A percentile compares a stretch with the other conserved stretches of the same genome.
Conservation (phyloP, 1,140 invertebrate genomes). For the Latrodectus geometricus region DNA sequence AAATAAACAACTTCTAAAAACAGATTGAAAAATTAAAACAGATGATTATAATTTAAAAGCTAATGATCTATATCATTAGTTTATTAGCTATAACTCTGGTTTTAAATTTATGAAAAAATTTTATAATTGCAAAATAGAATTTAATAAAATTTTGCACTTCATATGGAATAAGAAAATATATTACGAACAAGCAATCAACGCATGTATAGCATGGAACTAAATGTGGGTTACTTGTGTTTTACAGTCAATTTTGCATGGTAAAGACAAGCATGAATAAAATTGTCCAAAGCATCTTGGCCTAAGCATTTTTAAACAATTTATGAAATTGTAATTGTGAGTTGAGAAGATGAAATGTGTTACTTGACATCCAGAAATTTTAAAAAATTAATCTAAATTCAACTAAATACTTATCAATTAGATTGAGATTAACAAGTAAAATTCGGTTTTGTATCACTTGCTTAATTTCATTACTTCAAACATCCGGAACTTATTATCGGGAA, state of each 20-base stretch:
- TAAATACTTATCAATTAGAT: background rate
- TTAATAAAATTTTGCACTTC: background rate
- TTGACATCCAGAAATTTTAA: no score
- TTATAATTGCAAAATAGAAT: background rate
- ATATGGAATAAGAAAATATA: background rate
- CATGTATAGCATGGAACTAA: conserved; percentile 23
- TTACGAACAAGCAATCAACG: background rate
- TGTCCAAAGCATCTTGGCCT: conserved; percentile 52
- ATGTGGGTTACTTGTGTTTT: conserved; percentile 1
- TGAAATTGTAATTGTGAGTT: conserved; percentile 7
- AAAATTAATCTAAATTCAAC: no score
- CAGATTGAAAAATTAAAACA: no score
- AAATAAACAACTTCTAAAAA: no score
- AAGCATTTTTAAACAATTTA: background rate
- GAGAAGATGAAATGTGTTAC: background rate
- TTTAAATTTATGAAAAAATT: background rate
- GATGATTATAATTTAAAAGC: no score
- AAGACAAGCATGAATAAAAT: conserved; percentile 20
- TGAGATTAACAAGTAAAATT: background rate
- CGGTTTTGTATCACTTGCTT: no score
- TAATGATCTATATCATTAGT: background rate
- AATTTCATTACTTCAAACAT: no score
- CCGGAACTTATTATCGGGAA: no score
- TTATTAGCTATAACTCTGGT: background rate
- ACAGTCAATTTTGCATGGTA: conserved; percentile 22